Base-by-base conservation (phyloP, 2,888 invertebrate genomes). In the Mycalesis mineus region DNA sequence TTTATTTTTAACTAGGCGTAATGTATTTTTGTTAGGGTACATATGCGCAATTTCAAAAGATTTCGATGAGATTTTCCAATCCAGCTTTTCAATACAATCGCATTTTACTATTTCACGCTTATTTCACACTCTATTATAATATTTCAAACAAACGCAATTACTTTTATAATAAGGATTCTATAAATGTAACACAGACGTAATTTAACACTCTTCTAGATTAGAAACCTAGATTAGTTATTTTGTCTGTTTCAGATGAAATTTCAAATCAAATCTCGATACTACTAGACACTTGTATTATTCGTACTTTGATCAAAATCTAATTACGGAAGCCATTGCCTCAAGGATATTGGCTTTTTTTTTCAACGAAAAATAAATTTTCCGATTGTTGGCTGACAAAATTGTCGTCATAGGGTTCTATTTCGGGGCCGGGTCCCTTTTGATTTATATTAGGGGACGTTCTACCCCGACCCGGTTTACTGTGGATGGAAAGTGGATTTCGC, bases 221-320 rank as follows among this genome's bases (percentile, higher is more conserved):
- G 22, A 22, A 22, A n/a, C n/a, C 22, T 4, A 22, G 22, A 22
- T 22, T n/a, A n/a, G n/a, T n/a, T n/a, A n/a, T n/a, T 4, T 22
- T 22, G 3, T 22, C 5, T 4, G 5, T 22, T 22, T 5, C 22
- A 22, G 22, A 5, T 22, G 5, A 9, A 17, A 8, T 13, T 42
- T 41, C 13, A 53, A 54, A 57, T 60, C 42, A 57, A 57, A 58
- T n/a, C 7, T 29, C 47, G 17, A n/a, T 29, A 22, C 31, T 37
- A 50, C 47, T 47, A 51, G 39, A 49, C 48, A 48, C 14, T 49
- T 55, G 39, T 50, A 45, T 50, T 50, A 44, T 55, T 50, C 49
- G 14, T 45, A 50, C 41, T 41, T 54, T 44, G 53, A 54, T 57
- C 60, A 57, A 62, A 57, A 62, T 60, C 50, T 60, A 57, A 57